A percentile compares a stretch with the other conserved stretches of the same genome.
Conservation (phyloP, 1,140 invertebrate genomes). For the Pseudoatta argentina region DNA sequence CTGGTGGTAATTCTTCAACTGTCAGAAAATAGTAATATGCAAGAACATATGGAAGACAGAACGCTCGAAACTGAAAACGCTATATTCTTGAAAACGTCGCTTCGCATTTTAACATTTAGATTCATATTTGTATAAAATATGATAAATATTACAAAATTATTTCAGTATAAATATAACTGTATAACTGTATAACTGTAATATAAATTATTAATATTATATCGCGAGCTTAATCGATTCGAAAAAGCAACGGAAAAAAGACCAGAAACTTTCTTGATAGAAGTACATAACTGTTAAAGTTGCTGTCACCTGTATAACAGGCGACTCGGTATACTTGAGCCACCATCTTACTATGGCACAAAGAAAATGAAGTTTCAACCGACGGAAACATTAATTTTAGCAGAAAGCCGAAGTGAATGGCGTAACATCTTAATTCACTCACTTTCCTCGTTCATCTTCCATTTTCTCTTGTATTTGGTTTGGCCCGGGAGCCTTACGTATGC, state of each 20-base stretch:
- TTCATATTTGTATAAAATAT: neutral
- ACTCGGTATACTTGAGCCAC: slow-evolving; percentile 21
- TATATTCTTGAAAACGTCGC: slow-evolving; percentile 7
- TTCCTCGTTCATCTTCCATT: slow-evolving; percentile 50
- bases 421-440: slow-evolving; percentile 63
- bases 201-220: slow-evolving; percentile 6
- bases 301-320: slow-evolving; percentile 27
- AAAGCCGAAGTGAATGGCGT: slow-evolving; percentile 17
- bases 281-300: slow-evolving; percentile 14
- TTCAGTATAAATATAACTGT: neutral
- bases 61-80: neutral
- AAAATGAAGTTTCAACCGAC: slow-evolving; percentile 33
- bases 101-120: slow-evolving; percentile 1
- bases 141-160: neutral
- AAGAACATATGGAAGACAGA: slow-evolving; percentile 1
- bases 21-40: slow-evolving; percentile 26
- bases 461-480: slow-evolving; percentile 42
- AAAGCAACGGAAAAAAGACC: neutral
- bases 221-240: neutral
- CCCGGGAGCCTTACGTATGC: slow-evolving; percentile 22
- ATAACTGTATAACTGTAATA: neutral
- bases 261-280: slow-evolving; percentile 20
- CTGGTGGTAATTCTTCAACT: slow-evolving; percentile 50
- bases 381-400: slow-evolving; percentile 53
- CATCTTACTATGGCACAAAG: neutral